Evolutionary conservation across 2,888 invertebrate species (phyloP), one percentile per base, ranked within the genome.

Genomic region (Crematogaster levior): DNA sequence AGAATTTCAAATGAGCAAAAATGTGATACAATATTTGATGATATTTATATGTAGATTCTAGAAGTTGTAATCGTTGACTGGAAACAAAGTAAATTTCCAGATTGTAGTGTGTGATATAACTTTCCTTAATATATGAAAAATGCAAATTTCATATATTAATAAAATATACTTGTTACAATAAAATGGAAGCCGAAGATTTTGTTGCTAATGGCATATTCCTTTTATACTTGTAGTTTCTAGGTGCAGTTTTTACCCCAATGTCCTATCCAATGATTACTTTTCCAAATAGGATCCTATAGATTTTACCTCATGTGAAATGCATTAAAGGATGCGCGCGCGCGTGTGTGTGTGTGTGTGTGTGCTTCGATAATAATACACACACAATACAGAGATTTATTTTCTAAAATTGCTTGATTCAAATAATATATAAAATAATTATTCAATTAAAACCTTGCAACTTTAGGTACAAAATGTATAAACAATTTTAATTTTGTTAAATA

Each of bases 71-170:
- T 84, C 81, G 79, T 84, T 68, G 85, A 81, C 81, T 86, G 73
- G 85, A 91, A n/a, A 86, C 87, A 40, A 65, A 60, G 4, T 34
- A 74, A 15, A 81, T 92, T 91, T 68, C 6, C 34, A 43, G 12
- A 37, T 48, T 53, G 12, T 61, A 48, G 3, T 0, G 3, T 0
- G 3, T 68, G 7, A 65, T 65, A 4, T 1, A 18, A 56, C 21
- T 34, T 34, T 63, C 12, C 12, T 60, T 27, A 27, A 34, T 48
- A 51, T 15, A 37, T 7, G 6, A 48, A 15, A 61, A 37, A 24
- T 15, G 1, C 3, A 40, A 53, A 3, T 30, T 61, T 48, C 12
- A 34, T 24, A 24, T 37, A 63, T 72, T 30, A 40, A 24, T 74
- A 18, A 30, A 48, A 58, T 34, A 9, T 1, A 63, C 15, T 24